These are phyloP conservation scores for Polypterus senegalus DNA, from an alignment of 2,113 vertebrate species.

Conservation along the genomic window DNA sequence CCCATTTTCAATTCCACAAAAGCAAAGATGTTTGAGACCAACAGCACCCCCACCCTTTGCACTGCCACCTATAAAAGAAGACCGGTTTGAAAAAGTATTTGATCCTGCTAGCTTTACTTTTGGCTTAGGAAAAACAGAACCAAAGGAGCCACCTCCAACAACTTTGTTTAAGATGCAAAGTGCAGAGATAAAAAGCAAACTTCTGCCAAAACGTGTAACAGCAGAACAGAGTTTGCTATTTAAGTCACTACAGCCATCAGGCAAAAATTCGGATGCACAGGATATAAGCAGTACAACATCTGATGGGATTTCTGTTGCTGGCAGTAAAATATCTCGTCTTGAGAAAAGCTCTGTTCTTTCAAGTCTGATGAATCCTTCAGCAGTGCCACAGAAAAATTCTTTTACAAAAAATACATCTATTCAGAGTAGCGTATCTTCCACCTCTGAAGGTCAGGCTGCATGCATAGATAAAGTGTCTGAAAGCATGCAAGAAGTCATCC, in stretches of 20 bases:
- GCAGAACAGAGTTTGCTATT: constrained; percentile 67
- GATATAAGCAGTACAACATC: constrained; percentile 38
- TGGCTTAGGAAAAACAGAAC: constrained; percentile 62
- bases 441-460: constrained; percentile 20
- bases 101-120: constrained; percentile 72
- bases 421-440: constrained; percentile 26
- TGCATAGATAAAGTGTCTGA: constrained; percentile 13
- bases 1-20: constrained; percentile 62
- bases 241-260: constrained; percentile 37
- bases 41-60: constrained; percentile 53
- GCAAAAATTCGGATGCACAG: constrained; percentile 12
- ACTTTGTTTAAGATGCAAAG: constrained; percentile 65
- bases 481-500: constrained; percentile 15
- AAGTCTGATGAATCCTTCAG: constrained; percentile 51
- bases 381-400: constrained; percentile 39
- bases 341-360: constrained; percentile 79
- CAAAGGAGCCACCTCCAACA: constrained; percentile 50
- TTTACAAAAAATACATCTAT: constrained; percentile 43
- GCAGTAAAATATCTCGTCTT: constrained; percentile 48
- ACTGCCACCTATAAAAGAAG: constrained; percentile 82
- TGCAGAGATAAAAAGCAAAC: constrained; percentile 44
- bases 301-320: constrained; percentile 27
- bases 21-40: constrained; percentile 57
- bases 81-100: constrained; percentile 71
- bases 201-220: constrained; percentile 50